phyloP scores from a whole-genome alignment of 2,113 vertebrate genomes.

The Sinocyclocheilus grahami region DNA sequence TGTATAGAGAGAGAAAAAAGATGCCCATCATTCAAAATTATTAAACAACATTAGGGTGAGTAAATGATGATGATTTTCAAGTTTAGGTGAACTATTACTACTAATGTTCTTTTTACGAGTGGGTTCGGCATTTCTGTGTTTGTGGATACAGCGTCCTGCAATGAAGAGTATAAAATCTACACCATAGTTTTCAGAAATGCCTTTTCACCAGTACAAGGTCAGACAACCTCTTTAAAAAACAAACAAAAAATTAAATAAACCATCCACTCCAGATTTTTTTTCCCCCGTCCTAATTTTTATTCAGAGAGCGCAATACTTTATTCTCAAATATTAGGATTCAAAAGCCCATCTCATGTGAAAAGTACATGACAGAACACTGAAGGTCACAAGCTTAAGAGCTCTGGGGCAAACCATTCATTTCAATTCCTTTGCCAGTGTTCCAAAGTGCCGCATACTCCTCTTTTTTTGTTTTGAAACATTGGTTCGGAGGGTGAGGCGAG shows the following conservation, averaged over 20 bases:
- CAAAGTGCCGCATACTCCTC: conserved; percentile 54
- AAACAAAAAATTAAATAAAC: conserved; percentile 8
- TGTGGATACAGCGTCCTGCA: background rate
- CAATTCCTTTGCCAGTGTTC: conserved; percentile 53
- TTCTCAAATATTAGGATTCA: conserved; percentile 58
- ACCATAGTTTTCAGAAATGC: background rate
- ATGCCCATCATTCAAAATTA: background rate
- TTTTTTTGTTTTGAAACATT: conserved; percentile 50
- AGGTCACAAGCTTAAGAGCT: conserved; percentile 62
- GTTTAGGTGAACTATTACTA: background rate
- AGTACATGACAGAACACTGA: conserved; percentile 58
- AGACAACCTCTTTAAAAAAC: conserved; percentile 34
- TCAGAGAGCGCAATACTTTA: conserved; percentile 50
- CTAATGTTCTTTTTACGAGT: background rate
- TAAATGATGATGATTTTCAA: background rate
- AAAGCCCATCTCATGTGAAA: conserved; percentile 57
- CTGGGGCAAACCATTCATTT: conserved; percentile 60
- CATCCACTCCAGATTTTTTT: conserved; percentile 34
- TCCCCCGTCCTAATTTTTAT: conserved; percentile 50
- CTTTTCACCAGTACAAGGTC: conserved; percentile 39
- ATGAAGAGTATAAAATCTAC: background rate
- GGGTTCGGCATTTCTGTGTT: background rate
- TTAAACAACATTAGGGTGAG: no score
- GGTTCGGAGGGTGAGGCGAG: conserved; percentile 26
- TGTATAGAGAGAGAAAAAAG: background rate